A percentile compares a stretch with the other conserved stretches of the same genome.
These are phyloP conservation scores for Cervus canadensis DNA, from an alignment of 2,113 vertebrate genomes.

Conservation along the genomic window DNA sequence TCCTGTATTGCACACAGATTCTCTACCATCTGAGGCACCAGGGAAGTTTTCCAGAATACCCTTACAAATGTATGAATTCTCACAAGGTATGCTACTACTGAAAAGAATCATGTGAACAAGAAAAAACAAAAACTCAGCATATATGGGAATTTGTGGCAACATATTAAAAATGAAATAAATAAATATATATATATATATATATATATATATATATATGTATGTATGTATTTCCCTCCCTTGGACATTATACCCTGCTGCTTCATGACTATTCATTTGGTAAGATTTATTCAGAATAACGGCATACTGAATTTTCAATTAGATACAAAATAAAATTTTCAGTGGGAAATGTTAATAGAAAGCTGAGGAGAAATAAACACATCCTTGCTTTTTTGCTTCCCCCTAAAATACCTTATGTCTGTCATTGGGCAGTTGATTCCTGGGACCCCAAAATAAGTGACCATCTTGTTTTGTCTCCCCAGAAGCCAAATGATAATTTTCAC, in stretches of 20 bases:
- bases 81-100: constrained; percentile 21
- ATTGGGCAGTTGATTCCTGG: neutral
- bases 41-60: neutral
- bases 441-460: neutral
- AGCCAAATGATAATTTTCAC: neutral
- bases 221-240: neutral
- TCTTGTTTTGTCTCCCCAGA: neutral
- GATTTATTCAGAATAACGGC: constrained; percentile 60
- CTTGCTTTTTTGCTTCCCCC: neutral
- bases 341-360: constrained; percentile 8
- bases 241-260: constrained; percentile 45
- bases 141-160: constrained; percentile 14
- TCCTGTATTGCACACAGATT: neutral
- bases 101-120: constrained; percentile 44
- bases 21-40: neutral
- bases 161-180: constrained; percentile 28
- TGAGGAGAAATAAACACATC: neutral
- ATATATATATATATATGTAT: neutral
- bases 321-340: constrained; percentile 38
- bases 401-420: neutral
- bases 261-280: constrained; percentile 46
- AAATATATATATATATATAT: no score
- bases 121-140: neutral
- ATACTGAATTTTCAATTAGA: constrained; percentile 61
- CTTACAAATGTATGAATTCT: constrained; percentile 38